Base-by-base conservation (phyloP, 2,113 vertebrate species). In the Chloroceryle aenea region DNA sequence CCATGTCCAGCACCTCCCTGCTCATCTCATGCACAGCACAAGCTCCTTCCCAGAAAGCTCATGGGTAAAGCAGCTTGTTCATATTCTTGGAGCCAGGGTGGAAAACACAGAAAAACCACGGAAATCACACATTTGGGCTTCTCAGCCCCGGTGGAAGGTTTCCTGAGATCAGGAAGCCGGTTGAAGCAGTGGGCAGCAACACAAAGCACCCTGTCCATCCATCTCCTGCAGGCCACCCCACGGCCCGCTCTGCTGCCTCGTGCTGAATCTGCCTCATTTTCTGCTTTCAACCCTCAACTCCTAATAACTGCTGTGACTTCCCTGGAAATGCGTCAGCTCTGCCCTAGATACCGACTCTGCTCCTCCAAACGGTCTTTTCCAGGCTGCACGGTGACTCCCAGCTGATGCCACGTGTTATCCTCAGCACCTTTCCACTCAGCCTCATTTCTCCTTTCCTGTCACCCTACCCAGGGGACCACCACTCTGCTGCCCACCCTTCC, bases 111-210 rank as follows among this genome's bases (percentile, higher is more conserved):
- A n/a, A 9, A 14, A 18, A 6, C 2, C 38, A 26, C 0, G 34
- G n/a, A 9, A 53, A 27, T 20, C 0, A 40, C 23, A 40, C 2
- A 0, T 6, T 4, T 0, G 43, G 43, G 16, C 5, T 52, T 64
- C 58, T 38, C 71, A 76, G 16, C 15, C 30, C 2, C 13, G 74
- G 27, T 4, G 26, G 7, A 10, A 34, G 50, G n/a, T 8, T 38
- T 26, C 25, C 56, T 1, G 15, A 25, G 69, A 3, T 22, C 14
- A 14, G 5, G 40, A 12, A 23, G 36, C 1, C 1, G 3, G 6
- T 4, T 45, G 30, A 25, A 19, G 11, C 27, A 2, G 50, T 2
- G 22, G 25, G 47, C 32, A 59, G 69, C 14, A 6, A 4, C 42
- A 20, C 3, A 1, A 32, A 67, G 50, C 14, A 7, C 52, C 45